Conservation (phyloP, 1,140 invertebrate species). For the Stegodyphus dumicola region DNA sequence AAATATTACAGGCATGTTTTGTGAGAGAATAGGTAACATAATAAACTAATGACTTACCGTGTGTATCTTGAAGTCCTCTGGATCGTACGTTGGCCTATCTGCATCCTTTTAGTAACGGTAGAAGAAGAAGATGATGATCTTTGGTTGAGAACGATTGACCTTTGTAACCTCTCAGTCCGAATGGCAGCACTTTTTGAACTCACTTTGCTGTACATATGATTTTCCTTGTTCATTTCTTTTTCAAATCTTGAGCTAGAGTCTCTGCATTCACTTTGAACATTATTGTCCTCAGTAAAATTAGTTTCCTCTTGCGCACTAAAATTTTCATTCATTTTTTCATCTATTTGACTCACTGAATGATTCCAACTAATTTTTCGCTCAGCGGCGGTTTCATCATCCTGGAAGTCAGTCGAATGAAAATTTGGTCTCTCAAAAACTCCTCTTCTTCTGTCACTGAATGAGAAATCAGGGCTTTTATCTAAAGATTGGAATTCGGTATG, state of each 20-base stretch:
- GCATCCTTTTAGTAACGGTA: constrained; percentile 9
- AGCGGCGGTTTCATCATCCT: neutral
- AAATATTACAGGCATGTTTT: no score
- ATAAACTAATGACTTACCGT: constrained; percentile 26
- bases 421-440: no score
- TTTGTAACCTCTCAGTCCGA: constrained; percentile 23
- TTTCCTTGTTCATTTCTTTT: constrained; percentile 23
- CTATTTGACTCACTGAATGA: neutral
- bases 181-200: constrained; percentile 34
- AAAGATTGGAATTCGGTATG: no score
- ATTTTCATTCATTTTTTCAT: neutral
- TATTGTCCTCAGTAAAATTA: neutral
- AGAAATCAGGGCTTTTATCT: no score
- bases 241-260: neutral
- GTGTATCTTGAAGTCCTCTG: constrained; percentile 30
- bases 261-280: neutral
- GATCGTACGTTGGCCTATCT: constrained; percentile 42
- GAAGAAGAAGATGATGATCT: constrained; percentile 1
- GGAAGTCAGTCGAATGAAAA: neutral
- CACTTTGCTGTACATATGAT: constrained; percentile 28
- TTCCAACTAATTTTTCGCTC: neutral
- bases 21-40: neutral
- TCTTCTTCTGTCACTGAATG: no score
- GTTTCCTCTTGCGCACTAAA: neutral
- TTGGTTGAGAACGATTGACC: constrained; percentile 26